These are phyloP conservation scores for Hypsibius dujardini DNA, from an alignment of 1,140 invertebrate species.

Conservation along the genomic window DNA sequence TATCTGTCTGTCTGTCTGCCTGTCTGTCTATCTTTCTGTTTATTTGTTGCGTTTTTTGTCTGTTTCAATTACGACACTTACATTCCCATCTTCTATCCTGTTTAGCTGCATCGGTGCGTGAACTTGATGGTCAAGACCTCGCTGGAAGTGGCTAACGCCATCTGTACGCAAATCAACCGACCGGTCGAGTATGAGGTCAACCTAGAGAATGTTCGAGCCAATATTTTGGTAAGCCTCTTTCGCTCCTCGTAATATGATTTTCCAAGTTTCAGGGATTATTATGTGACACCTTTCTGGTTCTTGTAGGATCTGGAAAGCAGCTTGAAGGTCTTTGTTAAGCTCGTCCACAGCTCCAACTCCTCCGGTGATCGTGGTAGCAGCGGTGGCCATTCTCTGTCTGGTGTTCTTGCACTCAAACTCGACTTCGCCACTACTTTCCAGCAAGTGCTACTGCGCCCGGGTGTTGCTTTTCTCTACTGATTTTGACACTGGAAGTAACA, in stretches of 20 bases:
- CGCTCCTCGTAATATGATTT: not conserved
- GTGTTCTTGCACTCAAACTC: not conserved
- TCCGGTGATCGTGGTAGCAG: too few relatives aligned
- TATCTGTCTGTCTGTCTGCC: not conserved
- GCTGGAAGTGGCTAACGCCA: not conserved
- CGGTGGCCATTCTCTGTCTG: not conserved
- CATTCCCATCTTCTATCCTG: not conserved
- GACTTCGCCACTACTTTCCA: too few relatives aligned
- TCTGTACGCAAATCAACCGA: not conserved
- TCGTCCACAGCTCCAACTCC: not conserved
- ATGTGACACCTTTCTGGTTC: not conserved
- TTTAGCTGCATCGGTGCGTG: not conserved
- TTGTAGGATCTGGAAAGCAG: slow-evolving; percentile 6
- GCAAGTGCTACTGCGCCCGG: too few relatives aligned
- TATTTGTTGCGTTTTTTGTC: not conserved
- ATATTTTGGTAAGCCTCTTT: not conserved
- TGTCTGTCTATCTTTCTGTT: not conserved
- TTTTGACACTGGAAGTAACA: too few relatives aligned
- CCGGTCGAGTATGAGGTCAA: not conserved
- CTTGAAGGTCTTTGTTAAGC: not conserved
- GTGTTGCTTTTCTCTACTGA: too few relatives aligned
- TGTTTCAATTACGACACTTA: too few relatives aligned
- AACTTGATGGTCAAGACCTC: not conserved
- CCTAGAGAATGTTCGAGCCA: not conserved
- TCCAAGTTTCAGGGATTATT: not conserved